phyloP scores from a whole-genome alignment of 1,140 invertebrate species.

The Thaumatotibia leucotreta region DNA sequence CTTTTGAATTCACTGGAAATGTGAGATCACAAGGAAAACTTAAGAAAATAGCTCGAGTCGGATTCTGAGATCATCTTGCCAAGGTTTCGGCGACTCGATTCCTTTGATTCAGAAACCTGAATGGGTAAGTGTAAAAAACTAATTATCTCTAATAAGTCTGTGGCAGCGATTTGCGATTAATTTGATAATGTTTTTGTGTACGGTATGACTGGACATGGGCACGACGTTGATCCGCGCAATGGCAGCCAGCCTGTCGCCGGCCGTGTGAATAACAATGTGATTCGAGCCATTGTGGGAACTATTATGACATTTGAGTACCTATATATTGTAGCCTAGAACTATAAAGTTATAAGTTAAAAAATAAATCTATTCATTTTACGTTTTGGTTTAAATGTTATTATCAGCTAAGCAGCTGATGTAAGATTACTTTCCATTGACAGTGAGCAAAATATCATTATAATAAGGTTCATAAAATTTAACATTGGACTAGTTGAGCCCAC shows the following conservation, averaged over 20 bases:
- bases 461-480: no score
- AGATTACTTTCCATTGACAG: no score
- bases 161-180: neutral
- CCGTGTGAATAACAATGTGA: neutral
- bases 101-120: neutral
- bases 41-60: neutral
- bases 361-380: neutral
- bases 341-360: neutral
- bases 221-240: conserved; percentile 27
- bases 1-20: neutral
- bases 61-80: neutral
- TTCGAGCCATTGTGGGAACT: neutral
- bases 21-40: neutral
- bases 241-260: conserved; percentile 25
- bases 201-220: conserved; percentile 19
- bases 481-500: neutral
- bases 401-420: no score
- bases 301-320: neutral
- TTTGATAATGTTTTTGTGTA: neutral
- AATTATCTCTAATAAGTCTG: neutral
- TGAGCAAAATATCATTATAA: no score
- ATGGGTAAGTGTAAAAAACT: neutral
- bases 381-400: neutral
- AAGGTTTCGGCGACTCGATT: neutral
- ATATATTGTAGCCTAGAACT: neutral